Evolutionary conservation across 2,113 vertebrate species (phyloP), one percentile per base, ranked within the genome.

Genomic region (Podocnemis expansa): DNA sequence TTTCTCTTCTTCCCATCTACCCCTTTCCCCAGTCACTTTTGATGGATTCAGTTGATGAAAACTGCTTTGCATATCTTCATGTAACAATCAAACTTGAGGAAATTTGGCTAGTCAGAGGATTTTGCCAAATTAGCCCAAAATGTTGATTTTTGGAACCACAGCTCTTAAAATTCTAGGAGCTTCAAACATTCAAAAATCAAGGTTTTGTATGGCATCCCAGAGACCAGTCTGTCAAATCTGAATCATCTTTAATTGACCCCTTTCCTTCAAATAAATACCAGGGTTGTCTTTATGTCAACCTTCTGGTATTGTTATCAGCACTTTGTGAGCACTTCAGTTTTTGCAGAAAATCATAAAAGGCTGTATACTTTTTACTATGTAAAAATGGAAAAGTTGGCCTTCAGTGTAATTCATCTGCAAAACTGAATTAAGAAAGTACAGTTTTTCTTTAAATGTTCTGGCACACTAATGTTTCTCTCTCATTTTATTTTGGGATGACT

Each of bases 401-500:
- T 43, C 85, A 60, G 25, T 85, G 25, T 49, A 54, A 43, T 94
- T 93, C 3, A 2, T 94, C 93, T 95, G 86, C 86, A 91, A 84
- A 96, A 78, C 88, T 95, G 94, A 19, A 13, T 78, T 91, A 2
- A 2, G 38, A 88, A 88, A 89, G 45, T 93, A 82, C 75, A 63
- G 34, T 60, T 3, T 27, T 92, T 94, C 94, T 88, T 92, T 17
- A 1, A 79, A 49, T 84, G 47, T 29, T 89, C n/a, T 88, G 93
- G 84, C 47, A 58, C 78, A 91, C 95, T 96, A 96, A 97, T 96
- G 90, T 34, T 91, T 22, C 85, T 97, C 91, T 96, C 95, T 97
- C 95, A 91, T 96, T 97, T 96, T 96, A 85, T 97, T 97, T 97
- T 96, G 93, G 96, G 93, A 88, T 97, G 93, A 92, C 85, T 96